Percentiles rank a stretch among this genome's conserved stretches.
Evolutionary conservation across 2,797 vertebrate genomes (phyloP).

Genomic region (Pipistrellus pygmaeus): DNA sequence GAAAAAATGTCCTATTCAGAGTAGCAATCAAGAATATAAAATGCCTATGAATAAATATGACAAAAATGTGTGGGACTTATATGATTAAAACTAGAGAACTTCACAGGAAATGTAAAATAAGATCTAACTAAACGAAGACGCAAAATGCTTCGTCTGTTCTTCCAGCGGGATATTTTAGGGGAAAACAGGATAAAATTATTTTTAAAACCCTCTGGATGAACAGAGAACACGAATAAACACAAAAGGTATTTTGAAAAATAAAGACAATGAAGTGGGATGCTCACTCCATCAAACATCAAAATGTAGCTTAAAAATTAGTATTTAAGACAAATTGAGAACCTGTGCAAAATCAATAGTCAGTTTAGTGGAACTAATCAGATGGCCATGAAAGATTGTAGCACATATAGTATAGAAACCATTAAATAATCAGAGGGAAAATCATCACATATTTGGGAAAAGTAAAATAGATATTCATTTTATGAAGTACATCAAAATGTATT

Average conservation of each 20-base stretch:
- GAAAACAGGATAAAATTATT: background rate
- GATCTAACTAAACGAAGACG: slow-evolving; percentile 29
- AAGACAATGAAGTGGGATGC: background rate
- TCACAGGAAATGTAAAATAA: slow-evolving; percentile 43
- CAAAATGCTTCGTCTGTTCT: slow-evolving; percentile 13
- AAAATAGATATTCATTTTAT: background rate
- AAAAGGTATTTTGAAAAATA: slow-evolving; percentile 11
- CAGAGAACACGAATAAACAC: slow-evolving; percentile 5
- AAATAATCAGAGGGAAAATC: background rate
- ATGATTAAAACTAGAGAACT: slow-evolving; percentile 14
- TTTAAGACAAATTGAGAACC: slow-evolving; percentile 46
- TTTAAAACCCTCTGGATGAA: slow-evolving; percentile 40
- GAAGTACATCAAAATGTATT: background rate
- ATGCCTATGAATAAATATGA: background rate
- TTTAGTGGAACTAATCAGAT: background rate
- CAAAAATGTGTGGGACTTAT: background rate
- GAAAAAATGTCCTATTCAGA: slow-evolving; percentile 8
- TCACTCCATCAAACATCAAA: slow-evolving; percentile 28
- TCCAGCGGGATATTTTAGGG: background rate
- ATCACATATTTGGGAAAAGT: background rate
- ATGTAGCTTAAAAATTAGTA: slow-evolving; percentile 29
- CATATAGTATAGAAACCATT: background rate
- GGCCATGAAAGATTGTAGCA: background rate
- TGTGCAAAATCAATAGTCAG: slow-evolving; percentile 8
- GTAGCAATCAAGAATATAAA: background rate